Evolutionary conservation across 2,888 invertebrate genomes (phyloP), one percentile per base, ranked within the genome.

Genomic region (Penaeus monodon): DNA sequence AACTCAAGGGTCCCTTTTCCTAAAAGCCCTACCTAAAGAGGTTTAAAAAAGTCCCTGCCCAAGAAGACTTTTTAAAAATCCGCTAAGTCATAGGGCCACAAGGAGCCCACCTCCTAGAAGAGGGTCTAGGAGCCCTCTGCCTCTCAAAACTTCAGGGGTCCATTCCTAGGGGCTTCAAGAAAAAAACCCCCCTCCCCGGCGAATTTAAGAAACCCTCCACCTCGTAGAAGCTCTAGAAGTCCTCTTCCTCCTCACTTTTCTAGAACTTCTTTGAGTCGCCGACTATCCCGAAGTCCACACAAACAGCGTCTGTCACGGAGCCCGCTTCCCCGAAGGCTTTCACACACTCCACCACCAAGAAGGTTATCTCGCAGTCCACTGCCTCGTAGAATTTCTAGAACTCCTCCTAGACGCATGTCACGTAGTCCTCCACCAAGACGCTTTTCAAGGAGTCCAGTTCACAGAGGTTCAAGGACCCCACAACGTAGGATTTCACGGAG

Each of bases 1-100:
- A 38, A 82, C 17, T 86, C 86, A 57, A 81, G 86, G 70, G 83
- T 83, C 79, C 86, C 86, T 24, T 83, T 77, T 8, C 79, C 79
- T 17, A 83, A 74, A 64, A 57, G 57, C 57, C 17, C 57, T 77
- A 22, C 79, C 79, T 22, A 83, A 70, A 83, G 82, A 83, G 49
- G 83, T 70, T 77, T 70, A 7, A 57, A 57, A 79, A 70, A 81
- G 81, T 70, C 81, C 81, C 70, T n/a, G 22, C 6, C 81, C 57
- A 17, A 81, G 86, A 29, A 76, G 86, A 81, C 81, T 66, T 14
- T 86, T 81, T 7, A 68, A 77, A 20, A 86, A 77, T 57, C 81
- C 86, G 14, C 66, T 66, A 29, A 17, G 33, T 73, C 73, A 27
- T 27, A 27, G 73, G 27, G 38, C 33, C 38, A 38, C 73, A 33